Conservation (phyloP, 92 coral and sea anemone genomes). For the Parazoanthus darwini region DNA sequence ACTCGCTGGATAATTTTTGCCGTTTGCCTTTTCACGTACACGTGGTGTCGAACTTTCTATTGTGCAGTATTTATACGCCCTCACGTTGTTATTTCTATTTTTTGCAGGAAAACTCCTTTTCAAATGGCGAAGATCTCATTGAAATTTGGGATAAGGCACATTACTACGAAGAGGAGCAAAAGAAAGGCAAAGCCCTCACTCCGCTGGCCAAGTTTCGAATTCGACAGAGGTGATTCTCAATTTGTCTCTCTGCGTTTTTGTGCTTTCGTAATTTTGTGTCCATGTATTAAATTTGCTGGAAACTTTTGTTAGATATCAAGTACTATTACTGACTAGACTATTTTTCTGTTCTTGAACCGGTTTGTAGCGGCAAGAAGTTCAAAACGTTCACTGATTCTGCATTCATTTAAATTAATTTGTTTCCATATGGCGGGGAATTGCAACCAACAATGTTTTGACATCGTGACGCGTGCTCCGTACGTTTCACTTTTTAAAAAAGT, state of each 20-base stretch:
- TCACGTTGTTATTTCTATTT: background rate
- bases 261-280: background rate
- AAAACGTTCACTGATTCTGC: background rate
- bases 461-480: background rate
- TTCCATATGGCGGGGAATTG: background rate
- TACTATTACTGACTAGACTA: background rate
- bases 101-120: slow-evolving; percentile 43
- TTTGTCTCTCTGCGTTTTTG: background rate
- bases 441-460: slow-evolving; percentile 19
- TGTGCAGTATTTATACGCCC: no score
- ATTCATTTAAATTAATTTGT: background rate
- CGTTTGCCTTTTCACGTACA: no score
- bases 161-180: slow-evolving; percentile 51
- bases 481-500: background rate
- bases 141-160: slow-evolving; percentile 66
- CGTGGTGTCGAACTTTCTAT: no score
- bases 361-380: background rate
- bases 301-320: background rate
- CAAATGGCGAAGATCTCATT: slow-evolving; percentile 57
- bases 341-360: background rate
- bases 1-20: no score
- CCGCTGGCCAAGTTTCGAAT: slow-evolving; percentile 45
- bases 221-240: slow-evolving; percentile 46
- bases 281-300: background rate
- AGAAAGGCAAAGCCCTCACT: slow-evolving; percentile 37